Conservation (phyloP, 2,797 vertebrate genomes). For the Eospalax fontanierii region DNA sequence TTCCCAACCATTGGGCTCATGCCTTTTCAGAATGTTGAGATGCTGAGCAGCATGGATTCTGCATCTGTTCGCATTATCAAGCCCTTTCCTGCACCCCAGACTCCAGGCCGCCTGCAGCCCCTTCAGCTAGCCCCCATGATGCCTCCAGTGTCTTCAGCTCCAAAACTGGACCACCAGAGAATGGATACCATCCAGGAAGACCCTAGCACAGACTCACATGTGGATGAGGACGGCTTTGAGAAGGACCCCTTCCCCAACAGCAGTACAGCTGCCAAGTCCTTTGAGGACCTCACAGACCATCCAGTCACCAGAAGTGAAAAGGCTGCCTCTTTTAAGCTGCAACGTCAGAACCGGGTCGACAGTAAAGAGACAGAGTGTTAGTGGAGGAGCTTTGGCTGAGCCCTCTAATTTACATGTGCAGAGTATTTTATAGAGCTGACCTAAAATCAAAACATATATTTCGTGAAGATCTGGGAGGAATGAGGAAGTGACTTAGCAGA, state of each 20-base stretch:
- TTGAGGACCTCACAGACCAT: constrained; percentile 96
- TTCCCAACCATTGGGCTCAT: neutral
- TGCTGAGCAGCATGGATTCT: constrained; percentile 95
- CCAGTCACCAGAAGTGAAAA: constrained; percentile 91
- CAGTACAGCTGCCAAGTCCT: constrained; percentile 93
- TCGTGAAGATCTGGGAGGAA: constrained; percentile 79
- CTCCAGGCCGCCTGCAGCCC: constrained; percentile 87
- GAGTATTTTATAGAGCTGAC: constrained; percentile 53
- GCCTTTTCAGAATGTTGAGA: constrained; percentile 93
- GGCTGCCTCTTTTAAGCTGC: constrained; percentile 92
- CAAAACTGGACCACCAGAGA: constrained; percentile 91
- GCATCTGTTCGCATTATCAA: constrained; percentile 94
- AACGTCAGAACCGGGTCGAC: constrained; percentile 95
- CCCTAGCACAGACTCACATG: constrained; percentile 95
- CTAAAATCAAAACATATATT: constrained; percentile 82
- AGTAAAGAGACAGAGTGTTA: constrained; percentile 98
- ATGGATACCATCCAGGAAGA: constrained; percentile 99
- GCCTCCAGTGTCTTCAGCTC: constrained; percentile 81
- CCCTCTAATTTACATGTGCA: neutral
- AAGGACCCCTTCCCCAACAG: constrained; percentile 94
- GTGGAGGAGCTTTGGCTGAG: neutral
- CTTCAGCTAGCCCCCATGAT: constrained; percentile 82
- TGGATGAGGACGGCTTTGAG: constrained; percentile 92
- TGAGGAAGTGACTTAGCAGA: constrained; percentile 87
- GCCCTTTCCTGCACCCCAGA: constrained; percentile 87